Evolutionary conservation across 2,888 invertebrate species (phyloP).

Genomic region (Nemoura dubitans): DNA sequence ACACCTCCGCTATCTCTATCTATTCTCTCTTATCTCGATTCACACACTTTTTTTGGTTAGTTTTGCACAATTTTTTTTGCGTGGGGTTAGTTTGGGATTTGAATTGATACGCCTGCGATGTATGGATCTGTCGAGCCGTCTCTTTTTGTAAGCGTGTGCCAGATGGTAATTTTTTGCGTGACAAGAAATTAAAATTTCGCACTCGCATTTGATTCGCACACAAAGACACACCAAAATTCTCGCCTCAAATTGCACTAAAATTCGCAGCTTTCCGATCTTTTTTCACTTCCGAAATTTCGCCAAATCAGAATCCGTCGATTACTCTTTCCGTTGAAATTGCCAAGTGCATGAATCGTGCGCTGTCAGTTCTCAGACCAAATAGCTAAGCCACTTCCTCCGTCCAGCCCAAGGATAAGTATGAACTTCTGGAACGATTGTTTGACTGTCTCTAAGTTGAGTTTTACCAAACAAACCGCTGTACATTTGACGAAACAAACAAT

Average conservation of each 20-base stretch:
- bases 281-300: background rate
- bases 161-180: background rate
- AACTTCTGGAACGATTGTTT: slow-evolving; percentile 21
- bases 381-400: slow-evolving; percentile 4
- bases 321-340: background rate
- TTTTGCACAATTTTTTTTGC: background rate
- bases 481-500: background rate
- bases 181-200: background rate
- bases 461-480: background rate
- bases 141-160: background rate
- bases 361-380: background rate
- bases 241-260: background rate
- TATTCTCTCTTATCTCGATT: slow-evolving; percentile 24
- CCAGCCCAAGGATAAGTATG: slow-evolving; percentile 31
- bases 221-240: background rate
- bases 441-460: background rate
- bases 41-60: background rate
- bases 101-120: background rate
- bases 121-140: background rate
- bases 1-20: slow-evolving; percentile 43
- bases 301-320: background rate
- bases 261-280: background rate
- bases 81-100: background rate
- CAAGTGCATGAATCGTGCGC: background rate
- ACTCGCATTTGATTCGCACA: too few species aligned